Evolutionary conservation across 2,797 vertebrate genomes (phyloP), one percentile per base, ranked within the genome.

Genomic region (Sparus aurata): DNA sequence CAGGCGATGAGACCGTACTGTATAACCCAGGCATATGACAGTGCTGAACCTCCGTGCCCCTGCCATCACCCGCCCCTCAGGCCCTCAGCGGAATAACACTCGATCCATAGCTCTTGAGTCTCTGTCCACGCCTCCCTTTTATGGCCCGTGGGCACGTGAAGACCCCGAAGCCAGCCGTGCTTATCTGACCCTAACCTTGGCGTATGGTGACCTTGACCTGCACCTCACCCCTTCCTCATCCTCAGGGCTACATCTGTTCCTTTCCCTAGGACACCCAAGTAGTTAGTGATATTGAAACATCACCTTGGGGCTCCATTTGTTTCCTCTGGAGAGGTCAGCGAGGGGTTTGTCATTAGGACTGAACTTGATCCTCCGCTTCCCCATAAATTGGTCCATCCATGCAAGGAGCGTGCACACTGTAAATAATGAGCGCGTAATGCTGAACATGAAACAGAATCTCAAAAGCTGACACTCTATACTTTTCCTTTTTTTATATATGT

Each of bases 111-210:
- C 93, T 93, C 90, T 89, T 79, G 89, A 92, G 87, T 84, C 89
- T 85, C 76, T 69, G 73, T 90, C 90, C 90, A 90, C 89, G 66
- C 90, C 93, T 93, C 89, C 85, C 61, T 92, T 91, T 92, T 87
- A 91, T 90, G 93, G 92, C 95, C 91, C 71, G 90, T 92, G 94
- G 95, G 94, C 93, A 93, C 90, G 92, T 83, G 93, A 92, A 91
- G 92, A 94, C 93, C 93, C 86, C 59, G 72, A 94, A 34, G 94
- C 91, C 94, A 95, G 94, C 91, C 88, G 78, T 92, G 95, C 95
- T 96, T 95, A 96, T 95, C 94, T 96, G 96, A 96, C 95, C 96
- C 95, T 95, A 95, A 96, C 95, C 94, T 96, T 96, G 95, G 95
- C 95, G 95, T 96, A 96, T 96, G 96, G 95, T 95, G 95, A 95